A percentile compares a stretch with the other conserved stretches of the same genome.
These are phyloP conservation scores for Squalus acanthias DNA, from an alignment of 2,797 vertebrate species.

Conservation along the genomic window DNA sequence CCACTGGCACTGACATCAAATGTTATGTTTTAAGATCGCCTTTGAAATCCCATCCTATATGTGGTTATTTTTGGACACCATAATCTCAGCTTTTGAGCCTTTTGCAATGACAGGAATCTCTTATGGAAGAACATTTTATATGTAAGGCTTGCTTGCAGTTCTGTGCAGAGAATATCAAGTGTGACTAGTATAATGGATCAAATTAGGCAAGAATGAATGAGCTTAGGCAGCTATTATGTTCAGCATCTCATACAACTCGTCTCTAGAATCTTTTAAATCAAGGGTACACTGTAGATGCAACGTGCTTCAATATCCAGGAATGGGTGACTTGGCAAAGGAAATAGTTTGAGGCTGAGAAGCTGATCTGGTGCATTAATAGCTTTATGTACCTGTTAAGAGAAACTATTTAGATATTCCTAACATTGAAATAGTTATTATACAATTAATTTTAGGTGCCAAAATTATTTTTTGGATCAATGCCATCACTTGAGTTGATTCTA, in stretches of 20 bases:
- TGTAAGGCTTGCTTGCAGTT: not conserved
- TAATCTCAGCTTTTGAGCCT: not conserved
- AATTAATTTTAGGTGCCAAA: not conserved
- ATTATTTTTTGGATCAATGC: not conserved
- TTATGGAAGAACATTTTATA: not conserved
- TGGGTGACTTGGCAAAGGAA: not conserved
- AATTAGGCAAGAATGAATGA: constrained; percentile 3
- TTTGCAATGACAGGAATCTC: not conserved
- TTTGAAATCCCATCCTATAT: not conserved
- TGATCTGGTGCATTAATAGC: not conserved
- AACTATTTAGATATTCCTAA: not conserved
- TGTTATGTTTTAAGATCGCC: not conserved
- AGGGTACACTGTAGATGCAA: not conserved
- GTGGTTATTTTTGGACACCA: not conserved
- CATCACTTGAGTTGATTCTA: not conserved
- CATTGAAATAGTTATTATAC: not conserved
- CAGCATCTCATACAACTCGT: not conserved
- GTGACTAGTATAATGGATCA: not conserved
- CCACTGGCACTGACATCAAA: not conserved
- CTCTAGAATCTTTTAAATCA: not conserved
- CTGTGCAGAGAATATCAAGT: not conserved
- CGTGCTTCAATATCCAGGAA: not conserved
- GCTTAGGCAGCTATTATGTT: not conserved
- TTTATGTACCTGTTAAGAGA: not conserved
- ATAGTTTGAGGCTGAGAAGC: not conserved